Conservation (phyloP, 2,113 vertebrate genomes). For the Agapornis roseicollis region DNA sequence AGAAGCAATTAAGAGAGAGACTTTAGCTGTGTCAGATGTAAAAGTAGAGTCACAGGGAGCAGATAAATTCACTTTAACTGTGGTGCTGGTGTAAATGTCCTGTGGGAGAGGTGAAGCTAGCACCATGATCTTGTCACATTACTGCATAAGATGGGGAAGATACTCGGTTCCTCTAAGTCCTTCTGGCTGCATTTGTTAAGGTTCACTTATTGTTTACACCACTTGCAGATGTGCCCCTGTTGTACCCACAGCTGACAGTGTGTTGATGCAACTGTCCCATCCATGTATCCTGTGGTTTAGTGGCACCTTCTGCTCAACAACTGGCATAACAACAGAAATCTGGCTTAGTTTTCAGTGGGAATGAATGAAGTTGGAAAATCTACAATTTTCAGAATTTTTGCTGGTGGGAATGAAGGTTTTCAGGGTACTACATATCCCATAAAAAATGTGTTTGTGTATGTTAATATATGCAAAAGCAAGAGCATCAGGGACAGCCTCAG, state of each 20-base stretch:
- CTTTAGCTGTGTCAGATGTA: not conserved
- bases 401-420: not conserved
- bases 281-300: rapidly evolving
- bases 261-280: rapidly evolving
- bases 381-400: rapidly evolving
- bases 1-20: not conserved
- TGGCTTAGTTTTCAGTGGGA: not conserved
- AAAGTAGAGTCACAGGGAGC: not conserved
- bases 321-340: not conserved
- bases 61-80: not conserved
- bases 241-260: not conserved
- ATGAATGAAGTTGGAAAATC: not conserved
- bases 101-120: not conserved
- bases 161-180: not conserved
- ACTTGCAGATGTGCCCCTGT: rapidly evolving
- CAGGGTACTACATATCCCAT: not conserved
- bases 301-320: rapidly evolving
- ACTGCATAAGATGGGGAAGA: not conserved
- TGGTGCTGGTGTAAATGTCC: not conserved
- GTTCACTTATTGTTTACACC: not conserved
- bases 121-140: rapidly evolving
- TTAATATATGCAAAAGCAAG: not conserved
- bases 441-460: not conserved
- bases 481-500: not conserved
- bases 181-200: not conserved